Conservation (phyloP, 1,140 invertebrate genomes). For the Galleria mellonella region DNA sequence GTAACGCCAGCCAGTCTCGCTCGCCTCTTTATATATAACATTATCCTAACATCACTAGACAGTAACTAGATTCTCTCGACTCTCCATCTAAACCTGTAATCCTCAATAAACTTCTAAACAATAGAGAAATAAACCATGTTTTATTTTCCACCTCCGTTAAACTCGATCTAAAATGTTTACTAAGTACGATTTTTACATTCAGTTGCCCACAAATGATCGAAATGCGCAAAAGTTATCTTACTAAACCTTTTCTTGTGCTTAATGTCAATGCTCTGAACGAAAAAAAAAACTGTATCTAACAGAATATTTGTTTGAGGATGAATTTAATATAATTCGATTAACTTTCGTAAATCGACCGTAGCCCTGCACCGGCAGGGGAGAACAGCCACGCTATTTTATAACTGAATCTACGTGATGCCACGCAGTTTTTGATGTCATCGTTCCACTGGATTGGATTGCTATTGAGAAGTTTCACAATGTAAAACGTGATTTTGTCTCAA, state of each 20-base stretch:
- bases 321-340: conserved; percentile 42
- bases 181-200: too few relatives aligned
- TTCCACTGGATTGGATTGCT: conserved; percentile 34
- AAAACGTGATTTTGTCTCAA: conserved; percentile 43
- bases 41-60: too few relatives aligned
- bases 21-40: too few relatives aligned
- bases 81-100: too few relatives aligned
- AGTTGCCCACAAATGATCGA: too few relatives aligned
- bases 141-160: conserved; percentile 33
- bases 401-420: conserved; percentile 45
- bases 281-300: conserved; percentile 12
- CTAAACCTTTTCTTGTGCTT: not conserved
- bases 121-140: conserved; percentile 56
- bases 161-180: conserved; percentile 1
- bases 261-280: conserved; percentile 23
- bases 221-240: too few relatives aligned
- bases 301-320: conserved; percentile 24
- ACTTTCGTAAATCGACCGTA: conserved; percentile 37
- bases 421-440: conserved; percentile 29
- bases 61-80: too few relatives aligned
- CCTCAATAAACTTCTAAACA: conserved; percentile 22
- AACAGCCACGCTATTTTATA: conserved; percentile 34
- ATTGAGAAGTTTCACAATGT: conserved; percentile 40
- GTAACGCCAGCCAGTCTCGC: conserved; percentile 14
- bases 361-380: conserved; percentile 21